These are phyloP conservation scores for Pachypsylla venusta DNA, from an alignment of 1,140 invertebrate species.

Conservation along the genomic window DNA sequence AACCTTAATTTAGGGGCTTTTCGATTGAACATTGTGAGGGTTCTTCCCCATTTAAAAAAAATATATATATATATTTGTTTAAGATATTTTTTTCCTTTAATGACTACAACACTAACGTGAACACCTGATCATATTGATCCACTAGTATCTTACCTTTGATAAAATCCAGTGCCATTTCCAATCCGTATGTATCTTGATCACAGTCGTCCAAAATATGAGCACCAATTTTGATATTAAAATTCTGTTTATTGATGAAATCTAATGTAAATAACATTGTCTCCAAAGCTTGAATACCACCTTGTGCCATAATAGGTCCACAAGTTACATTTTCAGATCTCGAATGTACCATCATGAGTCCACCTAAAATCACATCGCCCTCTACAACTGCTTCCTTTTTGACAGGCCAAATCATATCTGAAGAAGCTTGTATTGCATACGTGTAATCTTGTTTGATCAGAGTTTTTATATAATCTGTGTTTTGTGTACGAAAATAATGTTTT, in stretches of 20 bases:
- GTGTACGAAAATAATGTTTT: neutral
- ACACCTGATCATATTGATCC: too few relatives aligned
- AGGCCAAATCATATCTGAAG: constrained; percentile 48
- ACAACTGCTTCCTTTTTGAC: constrained; percentile 66
- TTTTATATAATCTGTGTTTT: neutral
- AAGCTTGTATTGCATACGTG: constrained; percentile 7
- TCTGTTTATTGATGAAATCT: constrained; percentile 64
- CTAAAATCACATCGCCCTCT: constrained; percentile 67
- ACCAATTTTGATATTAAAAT: constrained; percentile 57
- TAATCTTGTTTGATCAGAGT: neutral
- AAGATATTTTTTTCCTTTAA: too few relatives aligned
- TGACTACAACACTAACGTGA: too few relatives aligned
- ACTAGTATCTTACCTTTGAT: constrained; percentile 95
- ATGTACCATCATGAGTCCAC: constrained; percentile 92
- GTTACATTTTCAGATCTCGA: constrained; percentile 56
- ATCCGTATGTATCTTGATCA: constrained; percentile 88
- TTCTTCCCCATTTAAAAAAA: too few relatives aligned
- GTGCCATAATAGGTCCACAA: constrained; percentile 86
- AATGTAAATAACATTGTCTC: constrained; percentile 87
- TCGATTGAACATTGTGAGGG: too few relatives aligned
- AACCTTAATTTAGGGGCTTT: too few relatives aligned
- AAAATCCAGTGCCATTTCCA: constrained; percentile 93
- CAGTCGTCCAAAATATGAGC: constrained; percentile 88
- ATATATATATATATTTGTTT: too few relatives aligned
- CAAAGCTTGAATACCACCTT: constrained; percentile 78